Conservation (phyloP, 2,888 invertebrate genomes). For the Cylindroiulus punctatus region DNA sequence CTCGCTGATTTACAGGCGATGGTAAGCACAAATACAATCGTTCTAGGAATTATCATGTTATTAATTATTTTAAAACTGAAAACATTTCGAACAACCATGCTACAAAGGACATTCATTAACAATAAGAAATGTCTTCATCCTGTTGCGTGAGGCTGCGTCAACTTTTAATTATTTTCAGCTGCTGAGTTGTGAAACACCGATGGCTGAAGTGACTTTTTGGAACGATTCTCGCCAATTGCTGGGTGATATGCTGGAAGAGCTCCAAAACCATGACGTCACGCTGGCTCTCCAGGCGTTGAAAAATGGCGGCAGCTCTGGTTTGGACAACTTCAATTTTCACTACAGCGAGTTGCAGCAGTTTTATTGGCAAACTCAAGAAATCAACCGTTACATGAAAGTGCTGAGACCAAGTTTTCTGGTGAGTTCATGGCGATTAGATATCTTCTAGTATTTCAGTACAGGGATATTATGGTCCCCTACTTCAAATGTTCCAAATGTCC, state of each 20-base stretch:
- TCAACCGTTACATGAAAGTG: constrained; percentile 76
- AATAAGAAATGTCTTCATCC: no score
- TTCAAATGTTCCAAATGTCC: no score
- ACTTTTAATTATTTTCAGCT: constrained; percentile 67
- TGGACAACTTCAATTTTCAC: constrained; percentile 73
- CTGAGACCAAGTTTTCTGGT: constrained; percentile 68
- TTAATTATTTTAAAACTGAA: background rate
- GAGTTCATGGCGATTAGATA: background rate
- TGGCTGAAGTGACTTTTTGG: constrained; percentile 89
- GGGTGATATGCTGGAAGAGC: constrained; percentile 81
- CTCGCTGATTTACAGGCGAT: constrained; percentile 1
- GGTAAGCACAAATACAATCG: no score
- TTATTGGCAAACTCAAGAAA: constrained; percentile 75
- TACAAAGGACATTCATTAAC: no score
- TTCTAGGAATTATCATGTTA: background rate
- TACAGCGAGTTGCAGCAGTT: constrained; percentile 74
- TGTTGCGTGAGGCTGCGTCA: no score
- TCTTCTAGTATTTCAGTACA: no score
- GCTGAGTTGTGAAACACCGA: constrained; percentile 78
- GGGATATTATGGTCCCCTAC: no score
- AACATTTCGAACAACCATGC: background rate
- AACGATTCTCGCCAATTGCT: constrained; percentile 80
- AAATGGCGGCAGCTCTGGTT: constrained; percentile 70
- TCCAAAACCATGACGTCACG: constrained; percentile 77
- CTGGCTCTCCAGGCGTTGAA: constrained; percentile 73